Base-by-base conservation (phyloP, 2,888 invertebrate genomes). In the Leptopilina myrica region DNA sequence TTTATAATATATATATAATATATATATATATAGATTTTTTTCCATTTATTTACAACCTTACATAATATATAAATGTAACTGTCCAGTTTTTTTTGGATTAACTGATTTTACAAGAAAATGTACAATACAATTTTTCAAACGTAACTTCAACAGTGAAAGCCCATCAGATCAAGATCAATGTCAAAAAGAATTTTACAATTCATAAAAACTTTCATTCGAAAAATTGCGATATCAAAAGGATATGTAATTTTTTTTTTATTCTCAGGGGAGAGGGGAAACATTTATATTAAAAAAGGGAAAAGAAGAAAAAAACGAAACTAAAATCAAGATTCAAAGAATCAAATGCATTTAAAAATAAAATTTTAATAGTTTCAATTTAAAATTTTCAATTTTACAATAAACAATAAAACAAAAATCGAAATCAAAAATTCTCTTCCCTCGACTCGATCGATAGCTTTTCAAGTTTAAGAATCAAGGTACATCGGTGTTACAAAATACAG, bases 91-190 rank as follows among this genome's bases (percentile, higher is more conserved):
- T 33, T 33, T 33, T 33, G 83, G 81, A 81, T 84, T 86, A 85
- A 80, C 85, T 84, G 85, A 90, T 88, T 90, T 90, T 90, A 90
- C 89, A 90, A 33, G 86, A 87, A 86, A 90, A 90, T 90, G 85
- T 90, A 90, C 89, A 88, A 83, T 82, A 64, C 78, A 79, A 73
- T 73, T 73, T 59, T 64, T 64, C 53, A 73, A 73, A 73, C 73
- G 12, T 73, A 73, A 73, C 53, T 73, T 73, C 33, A 56, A 73
- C 56, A 73, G 33, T 73, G 20, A 49, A 69, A 69, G 49, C 33
- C 56, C 73, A 73, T 73, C 73, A 53, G 73, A 53, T 53, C 73
- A 53, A 73, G 56, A 56, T 33, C 56, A 33, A 56, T n/a, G 73
- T 53, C 33, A 33, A n/a, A 73, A 56, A 69, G 6, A 56, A 73